Conservation (phyloP, 1,140 invertebrate genomes). For the Drosophila micromelanica region DNA sequence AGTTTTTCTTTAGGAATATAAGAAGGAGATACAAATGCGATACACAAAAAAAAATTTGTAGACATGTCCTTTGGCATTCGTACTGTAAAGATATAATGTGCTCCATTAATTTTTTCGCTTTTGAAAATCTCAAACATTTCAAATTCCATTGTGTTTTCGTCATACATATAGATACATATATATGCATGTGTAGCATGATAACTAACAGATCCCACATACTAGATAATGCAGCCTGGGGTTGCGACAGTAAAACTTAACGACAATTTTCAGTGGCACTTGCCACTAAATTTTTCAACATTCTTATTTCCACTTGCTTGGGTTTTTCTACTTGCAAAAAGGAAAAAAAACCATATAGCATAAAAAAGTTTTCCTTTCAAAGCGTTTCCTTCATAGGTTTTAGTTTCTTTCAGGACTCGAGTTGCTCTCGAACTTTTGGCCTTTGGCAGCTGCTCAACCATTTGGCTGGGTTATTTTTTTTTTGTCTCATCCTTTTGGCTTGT, state of each 20-base stretch:
- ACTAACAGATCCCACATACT: constrained; percentile 28
- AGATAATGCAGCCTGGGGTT: constrained; percentile 22
- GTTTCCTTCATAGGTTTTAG: constrained; percentile 36
- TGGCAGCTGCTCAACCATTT: constrained; percentile 30
- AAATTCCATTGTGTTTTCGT: constrained; percentile 15
- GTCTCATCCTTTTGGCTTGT: constrained; percentile 55
- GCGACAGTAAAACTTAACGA: constrained; percentile 44
- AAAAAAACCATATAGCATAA: background rate
- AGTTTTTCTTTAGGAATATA: background rate
- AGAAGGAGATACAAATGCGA: background rate
- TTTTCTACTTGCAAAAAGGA: background rate
- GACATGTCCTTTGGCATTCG: too few species aligned
- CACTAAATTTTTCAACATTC: constrained; percentile 44
- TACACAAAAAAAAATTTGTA: background rate
- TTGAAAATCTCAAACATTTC: background rate
- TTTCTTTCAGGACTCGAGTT: constrained; percentile 58
- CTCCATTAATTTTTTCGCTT: background rate
- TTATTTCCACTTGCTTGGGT: constrained; percentile 39
- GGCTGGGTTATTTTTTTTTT: constrained; percentile 31
- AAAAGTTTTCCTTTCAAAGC: constrained; percentile 42
- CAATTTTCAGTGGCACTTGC: constrained; percentile 27
- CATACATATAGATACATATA: background rate
- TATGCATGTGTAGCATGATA: constrained; percentile 4
- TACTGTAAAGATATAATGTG: background rate
- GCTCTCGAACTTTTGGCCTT: constrained; percentile 67